phyloP scores from a whole-genome alignment of 2,888 invertebrate genomes.

The Oscheius sp. region DNA sequence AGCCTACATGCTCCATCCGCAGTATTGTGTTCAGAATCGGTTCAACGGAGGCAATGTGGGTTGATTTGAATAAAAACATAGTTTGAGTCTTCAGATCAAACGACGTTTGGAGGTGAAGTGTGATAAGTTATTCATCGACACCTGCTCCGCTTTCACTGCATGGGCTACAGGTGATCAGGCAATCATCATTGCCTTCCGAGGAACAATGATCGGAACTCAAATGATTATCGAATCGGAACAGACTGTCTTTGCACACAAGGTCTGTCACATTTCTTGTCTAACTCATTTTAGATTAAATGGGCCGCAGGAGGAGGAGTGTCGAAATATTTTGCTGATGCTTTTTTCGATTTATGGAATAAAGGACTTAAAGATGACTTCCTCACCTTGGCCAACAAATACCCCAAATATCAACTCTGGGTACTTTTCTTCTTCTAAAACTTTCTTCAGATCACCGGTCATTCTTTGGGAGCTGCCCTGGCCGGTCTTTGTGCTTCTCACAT shows the following conservation, averaged over 20 bases:
- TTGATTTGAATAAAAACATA: no score
- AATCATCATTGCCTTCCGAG: constrained; percentile 43
- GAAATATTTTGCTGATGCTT: constrained; percentile 54
- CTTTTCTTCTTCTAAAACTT: constrained; percentile 12
- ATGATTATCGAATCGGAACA: constrained; percentile 44
- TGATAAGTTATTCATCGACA: constrained; percentile 22
- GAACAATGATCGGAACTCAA: constrained; percentile 40
- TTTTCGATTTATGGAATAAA: constrained; percentile 51
- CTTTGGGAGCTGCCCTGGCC: constrained; percentile 59
- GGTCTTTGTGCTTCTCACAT: constrained; percentile 48
- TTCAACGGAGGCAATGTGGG: constrained; percentile 21
- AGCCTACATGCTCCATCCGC: constrained; percentile 24
- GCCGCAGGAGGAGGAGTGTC: constrained; percentile 54
- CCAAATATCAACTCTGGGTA: constrained; percentile 52
- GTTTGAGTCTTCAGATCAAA: constrained; percentile 21
- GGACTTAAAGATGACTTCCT: constrained; percentile 54
- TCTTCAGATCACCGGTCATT: constrained; percentile 44
- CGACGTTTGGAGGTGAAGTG: constrained; percentile 18
- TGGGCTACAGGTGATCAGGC: constrained; percentile 43
- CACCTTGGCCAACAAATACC: constrained; percentile 43
- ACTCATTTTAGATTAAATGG: constrained; percentile 42
- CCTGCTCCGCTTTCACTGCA: constrained; percentile 49
- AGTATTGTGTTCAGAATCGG: constrained; percentile 13
- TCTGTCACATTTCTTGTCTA: constrained; percentile 3
- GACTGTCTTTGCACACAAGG: constrained; percentile 36